These are phyloP conservation scores for Neoniphon sammara DNA, from an alignment of 2,797 vertebrate species.

Conservation along the genomic window DNA sequence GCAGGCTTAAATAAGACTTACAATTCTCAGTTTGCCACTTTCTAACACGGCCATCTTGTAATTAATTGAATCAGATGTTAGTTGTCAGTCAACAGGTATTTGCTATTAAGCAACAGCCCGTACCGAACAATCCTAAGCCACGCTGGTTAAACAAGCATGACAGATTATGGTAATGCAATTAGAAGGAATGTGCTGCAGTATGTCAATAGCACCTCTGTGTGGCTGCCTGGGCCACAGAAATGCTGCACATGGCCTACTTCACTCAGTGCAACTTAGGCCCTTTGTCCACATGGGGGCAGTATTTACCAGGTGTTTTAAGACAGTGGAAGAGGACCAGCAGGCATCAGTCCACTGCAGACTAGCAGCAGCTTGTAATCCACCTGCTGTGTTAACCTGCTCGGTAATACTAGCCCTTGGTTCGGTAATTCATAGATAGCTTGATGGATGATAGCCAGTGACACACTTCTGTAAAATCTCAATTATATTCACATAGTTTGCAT, in stretches of 20 bases:
- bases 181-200: not conserved
- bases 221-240: too few relatives aligned
- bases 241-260: too few relatives aligned
- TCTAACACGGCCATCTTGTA: not conserved
- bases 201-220: too few relatives aligned
- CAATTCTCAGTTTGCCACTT: not conserved
- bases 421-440: conserved; percentile 1
- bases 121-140: not conserved
- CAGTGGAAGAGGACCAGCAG: not conserved
- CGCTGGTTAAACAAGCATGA: not conserved
- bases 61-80: not conserved
- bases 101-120: not conserved
- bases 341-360: conserved; percentile 10
- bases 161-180: not conserved
- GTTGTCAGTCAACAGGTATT: not conserved
- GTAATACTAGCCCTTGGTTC: conserved; percentile 41
- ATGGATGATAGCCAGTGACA: conserved; percentile 33
- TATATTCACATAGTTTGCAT: conserved; percentile 31
- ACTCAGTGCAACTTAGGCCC: not conserved
- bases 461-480: conserved; percentile 26
- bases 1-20: too few relatives aligned
- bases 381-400: conserved; percentile 46
- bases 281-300: conserved; percentile 72
- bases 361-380: conserved; percentile 55
- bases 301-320: conserved; percentile 40